These are phyloP conservation scores for Desmodus rotundus DNA, from an alignment of 2,113 vertebrate genomes.

Conservation along the genomic window DNA sequence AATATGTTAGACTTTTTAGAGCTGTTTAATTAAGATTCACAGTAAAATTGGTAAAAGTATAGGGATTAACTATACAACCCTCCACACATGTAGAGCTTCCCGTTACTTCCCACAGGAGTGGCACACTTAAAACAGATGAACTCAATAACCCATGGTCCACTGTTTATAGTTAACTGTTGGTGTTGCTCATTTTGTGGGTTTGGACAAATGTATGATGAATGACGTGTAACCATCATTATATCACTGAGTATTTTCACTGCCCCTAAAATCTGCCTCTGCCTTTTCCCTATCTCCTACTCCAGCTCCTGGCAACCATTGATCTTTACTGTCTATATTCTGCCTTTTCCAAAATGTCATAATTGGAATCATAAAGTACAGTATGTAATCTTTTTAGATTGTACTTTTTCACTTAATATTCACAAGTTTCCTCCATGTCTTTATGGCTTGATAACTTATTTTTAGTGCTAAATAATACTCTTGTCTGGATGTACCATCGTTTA, in stretches of 20 bases:
- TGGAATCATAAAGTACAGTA: not conserved
- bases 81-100: not conserved
- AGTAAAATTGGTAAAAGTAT: not conserved
- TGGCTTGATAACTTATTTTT: not conserved
- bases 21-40: not conserved
- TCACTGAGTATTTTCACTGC: not conserved
- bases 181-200: not conserved
- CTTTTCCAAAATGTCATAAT: not conserved
- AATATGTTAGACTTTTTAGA: not conserved
- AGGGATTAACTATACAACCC: not conserved
- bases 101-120: too few species aligned
- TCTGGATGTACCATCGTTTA: not conserved
- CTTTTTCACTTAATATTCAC: not conserved
- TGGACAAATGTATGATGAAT: not conserved
- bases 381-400: not conserved
- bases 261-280: not conserved
- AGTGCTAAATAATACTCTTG: not conserved
- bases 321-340: not conserved
- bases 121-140: not conserved
- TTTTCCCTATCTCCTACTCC: not conserved
- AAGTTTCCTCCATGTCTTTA: not conserved
- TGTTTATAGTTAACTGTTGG: not conserved
- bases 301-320: not conserved
- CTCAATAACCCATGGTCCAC: not conserved
- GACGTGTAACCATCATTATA: not conserved